Evolutionary conservation across 2,797 vertebrate species (phyloP).

Genomic region (Aphelocoma californica): DNA sequence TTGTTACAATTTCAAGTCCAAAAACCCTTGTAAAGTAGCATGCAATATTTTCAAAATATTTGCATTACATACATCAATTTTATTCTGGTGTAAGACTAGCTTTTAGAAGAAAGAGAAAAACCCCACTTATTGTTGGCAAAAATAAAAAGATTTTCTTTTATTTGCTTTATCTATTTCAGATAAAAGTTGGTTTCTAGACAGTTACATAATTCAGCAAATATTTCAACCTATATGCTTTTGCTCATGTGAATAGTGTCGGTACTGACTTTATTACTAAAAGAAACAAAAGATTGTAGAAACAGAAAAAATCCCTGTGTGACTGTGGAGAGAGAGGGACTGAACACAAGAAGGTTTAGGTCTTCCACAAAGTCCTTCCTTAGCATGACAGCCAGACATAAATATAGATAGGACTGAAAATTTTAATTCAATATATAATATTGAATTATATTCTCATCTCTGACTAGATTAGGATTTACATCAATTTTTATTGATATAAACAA

Average conservation of each 20-base stretch:
- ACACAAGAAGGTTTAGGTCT: neutral
- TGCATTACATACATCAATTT: neutral
- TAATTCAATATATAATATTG: neutral
- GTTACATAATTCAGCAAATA: neutral
- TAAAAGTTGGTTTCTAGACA: neutral
- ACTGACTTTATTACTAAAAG: neutral
- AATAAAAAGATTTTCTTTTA: neutral
- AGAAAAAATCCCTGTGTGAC: neutral
- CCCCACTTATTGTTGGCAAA: accelerated
- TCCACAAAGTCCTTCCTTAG: neutral
- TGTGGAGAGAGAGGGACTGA: neutral
- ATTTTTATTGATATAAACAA: neutral
- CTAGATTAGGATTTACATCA: neutral
- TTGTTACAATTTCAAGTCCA: neutral
- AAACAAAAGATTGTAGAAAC: neutral
- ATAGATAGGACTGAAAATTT: neutral
- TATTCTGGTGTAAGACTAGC: neutral
- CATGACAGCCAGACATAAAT: neutral
- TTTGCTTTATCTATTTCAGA: neutral
- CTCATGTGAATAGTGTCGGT: neutral
- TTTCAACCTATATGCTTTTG: neutral
- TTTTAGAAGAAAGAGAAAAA: neutral
- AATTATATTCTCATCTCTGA: neutral
- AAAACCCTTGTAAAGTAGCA: neutral
- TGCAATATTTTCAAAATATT: neutral